Evolutionary conservation across 2,113 vertebrate species (phyloP).

Genomic region (Nanorana parkeri): DNA sequence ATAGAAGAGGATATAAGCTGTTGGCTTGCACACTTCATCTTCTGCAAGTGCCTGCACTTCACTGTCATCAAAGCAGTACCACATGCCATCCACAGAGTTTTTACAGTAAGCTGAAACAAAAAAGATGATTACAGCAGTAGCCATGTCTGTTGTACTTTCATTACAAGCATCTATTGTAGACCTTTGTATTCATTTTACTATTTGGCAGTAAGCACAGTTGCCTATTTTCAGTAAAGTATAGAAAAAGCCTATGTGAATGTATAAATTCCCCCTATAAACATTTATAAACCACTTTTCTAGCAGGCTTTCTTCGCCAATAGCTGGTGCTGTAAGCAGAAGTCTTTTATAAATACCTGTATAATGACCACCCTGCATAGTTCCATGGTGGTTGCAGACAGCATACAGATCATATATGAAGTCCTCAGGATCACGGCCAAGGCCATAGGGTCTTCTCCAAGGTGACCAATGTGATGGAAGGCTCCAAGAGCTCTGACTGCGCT

Average conservation of each 20-base stretch:
- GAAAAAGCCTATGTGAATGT: too few relatives aligned
- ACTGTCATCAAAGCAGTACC: conserved; percentile 99
- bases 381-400: conserved; percentile 96
- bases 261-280: too few relatives aligned
- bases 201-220: too few relatives aligned
- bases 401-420: conserved; percentile 96
- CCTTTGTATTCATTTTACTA: too few relatives aligned
- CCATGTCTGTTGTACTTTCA: too few relatives aligned
- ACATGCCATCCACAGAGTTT: conserved; percentile 95
- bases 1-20: conserved; percentile 96
- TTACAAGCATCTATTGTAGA: too few relatives aligned
- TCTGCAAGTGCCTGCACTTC: conserved; percentile 90
- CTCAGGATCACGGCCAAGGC: conserved; percentile 90
- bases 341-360: conserved; percentile 83
- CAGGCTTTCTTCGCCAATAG: too few relatives aligned
- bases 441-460: conserved; percentile 91
- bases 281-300: too few relatives aligned
- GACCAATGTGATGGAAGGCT: conserved; percentile 94
- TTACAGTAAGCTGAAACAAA: conserved; percentile 89
- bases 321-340: not conserved
- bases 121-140: not conserved
- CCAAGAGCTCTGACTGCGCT: conserved; percentile 96
- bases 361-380: conserved; percentile 96
- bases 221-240: too few relatives aligned
- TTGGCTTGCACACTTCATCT: conserved; percentile 92